These are phyloP conservation scores for Phalera bucephala DNA, from an alignment of 2,888 invertebrate species.

Conservation along the genomic window DNA sequence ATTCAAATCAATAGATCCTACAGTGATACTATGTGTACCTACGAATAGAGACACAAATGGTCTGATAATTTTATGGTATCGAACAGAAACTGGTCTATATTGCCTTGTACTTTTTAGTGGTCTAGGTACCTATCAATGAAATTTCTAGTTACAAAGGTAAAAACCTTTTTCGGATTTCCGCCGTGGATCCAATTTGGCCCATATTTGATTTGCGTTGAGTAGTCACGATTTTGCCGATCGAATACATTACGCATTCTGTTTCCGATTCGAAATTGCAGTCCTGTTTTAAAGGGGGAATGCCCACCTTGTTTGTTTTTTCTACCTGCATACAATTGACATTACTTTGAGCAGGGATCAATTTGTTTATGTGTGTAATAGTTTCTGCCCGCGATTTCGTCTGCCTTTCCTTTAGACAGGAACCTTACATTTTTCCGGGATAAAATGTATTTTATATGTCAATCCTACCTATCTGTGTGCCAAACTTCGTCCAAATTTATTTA, in stretches of 20 bases:
- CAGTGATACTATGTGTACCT: not conserved
- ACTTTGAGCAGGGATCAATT: too few species aligned
- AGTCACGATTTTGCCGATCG: slow-evolving; percentile 46
- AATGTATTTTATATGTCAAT: too few species aligned
- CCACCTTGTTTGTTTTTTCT: slow-evolving; percentile 30
- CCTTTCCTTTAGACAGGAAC: too few species aligned
- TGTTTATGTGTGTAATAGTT: too few species aligned
- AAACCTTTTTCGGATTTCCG: slow-evolving; percentile 30
- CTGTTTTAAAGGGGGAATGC: slow-evolving; percentile 35
- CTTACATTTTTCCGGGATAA: too few species aligned
- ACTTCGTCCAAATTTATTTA: too few species aligned
- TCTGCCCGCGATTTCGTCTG: too few species aligned
- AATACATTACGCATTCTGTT: slow-evolving; percentile 60
- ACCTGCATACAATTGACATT: too few species aligned
- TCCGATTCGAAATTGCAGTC: slow-evolving; percentile 33
- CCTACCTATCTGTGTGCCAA: too few species aligned
- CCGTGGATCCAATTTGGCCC: slow-evolving; percentile 48
- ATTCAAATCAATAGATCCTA: slow-evolving; percentile 9
- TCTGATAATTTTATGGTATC: slow-evolving; percentile 33
- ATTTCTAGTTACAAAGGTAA: slow-evolving; percentile 32
- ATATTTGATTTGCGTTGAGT: slow-evolving; percentile 58
- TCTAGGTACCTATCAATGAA: slow-evolving; percentile 37
- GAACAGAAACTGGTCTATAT: slow-evolving; percentile 27
- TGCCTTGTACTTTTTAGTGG: slow-evolving; percentile 31
- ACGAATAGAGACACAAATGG: slow-evolving; percentile 15